A percentile compares a stretch with the other conserved stretches of the same genome.
Evolutionary conservation across 2,797 vertebrate species (phyloP).

Genomic region (Chelmon rostratus): DNA sequence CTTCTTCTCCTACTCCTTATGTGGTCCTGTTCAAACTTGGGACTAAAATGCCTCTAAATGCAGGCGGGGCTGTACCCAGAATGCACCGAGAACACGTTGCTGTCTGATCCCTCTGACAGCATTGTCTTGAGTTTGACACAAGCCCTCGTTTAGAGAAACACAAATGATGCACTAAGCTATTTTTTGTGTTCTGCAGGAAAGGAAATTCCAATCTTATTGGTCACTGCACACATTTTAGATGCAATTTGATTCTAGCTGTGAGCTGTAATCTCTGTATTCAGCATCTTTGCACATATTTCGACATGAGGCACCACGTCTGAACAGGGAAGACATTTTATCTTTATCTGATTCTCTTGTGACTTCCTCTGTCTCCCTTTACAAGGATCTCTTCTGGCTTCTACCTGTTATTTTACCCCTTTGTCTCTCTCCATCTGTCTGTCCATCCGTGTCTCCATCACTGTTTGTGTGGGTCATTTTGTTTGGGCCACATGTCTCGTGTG

Average conservation of each 20-base stretch:
- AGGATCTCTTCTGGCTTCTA: constrained; percentile 22
- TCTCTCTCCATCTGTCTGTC: constrained; percentile 53
- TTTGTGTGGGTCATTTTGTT: constrained; percentile 53
- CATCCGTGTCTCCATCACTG: constrained; percentile 51
- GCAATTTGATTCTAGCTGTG: neutral
- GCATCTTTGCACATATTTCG: neutral
- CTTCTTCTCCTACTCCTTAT: constrained; percentile 13
- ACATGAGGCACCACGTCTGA: neutral
- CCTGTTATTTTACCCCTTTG: constrained; percentile 56
- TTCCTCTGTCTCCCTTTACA: constrained; percentile 26
- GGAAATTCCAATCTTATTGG: constrained; percentile 5
- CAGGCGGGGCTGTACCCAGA: neutral
- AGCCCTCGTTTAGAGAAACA: constrained; percentile 3
- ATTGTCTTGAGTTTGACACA: constrained; percentile 6
- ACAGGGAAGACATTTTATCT: neutral
- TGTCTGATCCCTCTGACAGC: neutral
- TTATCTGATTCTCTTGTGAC: constrained; percentile 15
- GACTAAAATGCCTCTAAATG: neutral
- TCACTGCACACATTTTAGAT: constrained; percentile 1
- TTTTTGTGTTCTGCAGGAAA: neutral
- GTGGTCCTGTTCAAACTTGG: constrained; percentile 11
- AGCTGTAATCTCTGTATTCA: neutral
- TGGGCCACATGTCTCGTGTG: constrained; percentile 38
- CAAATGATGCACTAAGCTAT: neutral
- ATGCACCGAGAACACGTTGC: neutral